Base-by-base conservation (phyloP, 2,888 invertebrate species). In the Temnothorax unifasciatus region DNA sequence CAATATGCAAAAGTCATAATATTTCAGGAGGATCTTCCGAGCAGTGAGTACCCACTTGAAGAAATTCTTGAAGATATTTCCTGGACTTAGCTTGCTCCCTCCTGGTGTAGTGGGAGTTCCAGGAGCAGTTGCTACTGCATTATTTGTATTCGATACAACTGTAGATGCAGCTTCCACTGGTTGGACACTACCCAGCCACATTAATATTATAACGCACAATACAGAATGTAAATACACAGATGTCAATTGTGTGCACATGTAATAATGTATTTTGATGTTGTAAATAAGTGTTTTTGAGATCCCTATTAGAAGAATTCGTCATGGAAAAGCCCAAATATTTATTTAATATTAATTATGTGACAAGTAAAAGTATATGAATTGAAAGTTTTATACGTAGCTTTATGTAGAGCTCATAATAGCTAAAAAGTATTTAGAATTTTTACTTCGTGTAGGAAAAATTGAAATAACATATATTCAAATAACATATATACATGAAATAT, bases 1-100 rank as follows among this genome's bases (percentile, higher is more conserved):
- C 77, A 76, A 88, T 86, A 90, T 88, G 87, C 88, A 88, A 89
- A 90, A 87, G 87, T 88, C 90, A 92, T 91, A 91, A 61, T 89
- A 86, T 88, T 90, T 89, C 89, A 89, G 92, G 86, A 88, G 86
- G 84, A 86, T 92, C 90, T 91, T 92, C 90, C 77, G 91, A 92
- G 91, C 91, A 88, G 87, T 90, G 86, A 89, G 95, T 96, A 96
- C 96, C 97, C 98, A 98, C 98, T 98, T 98, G 97, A 98, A 98
- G 96, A 98, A 98, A 96, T 98, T 98, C 96, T 98, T 98, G 97
- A 98, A 98, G 96, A 98, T 98, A 96, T 97, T 97, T 95, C 97
- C 97, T 84, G 98, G 97, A 93, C 98, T 97, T 94, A 98, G 97
- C 96, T 98, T 97, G 95, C 96, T 96, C 91, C 95, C 95, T 91